These are phyloP conservation scores for Hylia prasina DNA, from an alignment of 2,113 vertebrate genomes.

Conservation along the genomic window DNA sequence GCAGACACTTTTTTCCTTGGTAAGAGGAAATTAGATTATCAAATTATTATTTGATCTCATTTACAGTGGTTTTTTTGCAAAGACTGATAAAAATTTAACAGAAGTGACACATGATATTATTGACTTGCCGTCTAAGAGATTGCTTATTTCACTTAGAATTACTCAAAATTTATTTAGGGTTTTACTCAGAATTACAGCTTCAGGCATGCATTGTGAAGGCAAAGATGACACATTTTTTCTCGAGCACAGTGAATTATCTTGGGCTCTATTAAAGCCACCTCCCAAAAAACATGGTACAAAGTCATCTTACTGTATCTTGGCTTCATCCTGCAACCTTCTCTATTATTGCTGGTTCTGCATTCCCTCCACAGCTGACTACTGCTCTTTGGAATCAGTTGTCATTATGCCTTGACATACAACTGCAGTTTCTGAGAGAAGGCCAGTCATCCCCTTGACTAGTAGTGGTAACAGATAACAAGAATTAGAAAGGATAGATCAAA, in stretches of 20 bases:
- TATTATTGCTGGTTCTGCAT: neutral
- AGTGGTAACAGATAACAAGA: neutral
- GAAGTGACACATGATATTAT: neutral
- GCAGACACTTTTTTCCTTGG: neutral
- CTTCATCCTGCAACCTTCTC: neutral
- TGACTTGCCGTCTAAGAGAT: neutral
- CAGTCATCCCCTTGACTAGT: neutral
- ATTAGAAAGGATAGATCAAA: neutral
- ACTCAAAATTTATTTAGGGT: neutral
- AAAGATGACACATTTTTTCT: neutral
- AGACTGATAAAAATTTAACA: neutral
- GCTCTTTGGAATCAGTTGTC: neutral
- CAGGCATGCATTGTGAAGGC: neutral
- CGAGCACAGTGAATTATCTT: neutral
- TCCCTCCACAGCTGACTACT: neutral
- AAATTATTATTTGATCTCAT: neutral
- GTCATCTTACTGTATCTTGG: neutral
- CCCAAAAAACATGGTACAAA: neutral
- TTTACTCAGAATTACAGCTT: neutral
- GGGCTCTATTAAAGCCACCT: rapidly evolving
- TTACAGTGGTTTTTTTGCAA: neutral
- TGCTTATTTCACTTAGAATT: neutral
- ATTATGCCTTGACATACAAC: neutral
- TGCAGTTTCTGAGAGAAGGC: neutral
- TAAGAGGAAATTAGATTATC: neutral